These are phyloP conservation scores for Laticauda laticaudata DNA, from an alignment of 2,113 vertebrate species.

Conservation along the genomic window DNA sequence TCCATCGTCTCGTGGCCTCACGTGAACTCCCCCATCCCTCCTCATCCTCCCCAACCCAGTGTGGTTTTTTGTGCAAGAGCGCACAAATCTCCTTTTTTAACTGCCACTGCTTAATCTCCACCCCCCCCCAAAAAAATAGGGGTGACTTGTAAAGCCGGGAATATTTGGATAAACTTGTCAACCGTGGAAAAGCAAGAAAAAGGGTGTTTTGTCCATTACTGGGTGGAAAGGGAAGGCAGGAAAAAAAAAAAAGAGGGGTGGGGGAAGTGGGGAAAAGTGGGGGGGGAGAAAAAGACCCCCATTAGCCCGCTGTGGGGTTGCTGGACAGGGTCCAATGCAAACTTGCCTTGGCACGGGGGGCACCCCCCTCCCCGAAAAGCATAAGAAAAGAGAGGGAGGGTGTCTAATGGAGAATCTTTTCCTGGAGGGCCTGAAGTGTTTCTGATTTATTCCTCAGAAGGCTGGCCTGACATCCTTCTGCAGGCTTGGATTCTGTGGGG, in stretches of 20 bases:
- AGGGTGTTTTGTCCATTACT: background rate
- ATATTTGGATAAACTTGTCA: background rate
- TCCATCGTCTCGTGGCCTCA: background rate
- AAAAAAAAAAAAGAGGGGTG: too few relatives aligned
- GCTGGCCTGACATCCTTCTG: background rate
- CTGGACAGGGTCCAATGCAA: background rate
- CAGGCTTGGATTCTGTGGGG: background rate
- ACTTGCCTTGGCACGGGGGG: background rate
- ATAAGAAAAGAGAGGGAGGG: background rate
- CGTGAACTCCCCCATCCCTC: background rate
- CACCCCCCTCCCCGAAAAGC: too few relatives aligned
- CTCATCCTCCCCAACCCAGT: background rate
- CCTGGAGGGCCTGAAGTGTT: background rate
- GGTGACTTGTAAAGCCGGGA: background rate
- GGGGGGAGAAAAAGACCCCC: background rate
- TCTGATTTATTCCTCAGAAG: background rate
- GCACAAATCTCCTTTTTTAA: background rate
- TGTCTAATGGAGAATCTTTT: background rate
- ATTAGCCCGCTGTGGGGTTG: background rate
- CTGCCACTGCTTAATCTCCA: background rate
- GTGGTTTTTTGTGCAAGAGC: background rate
- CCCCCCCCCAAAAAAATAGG: background rate
- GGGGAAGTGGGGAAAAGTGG: too few relatives aligned
- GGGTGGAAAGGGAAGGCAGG: background rate
- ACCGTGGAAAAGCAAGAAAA: background rate